Percentiles rank a stretch among this genome's conserved stretches.
These are phyloP conservation scores for Aurelia sp. DNA, from an alignment of 30 jellyfish, hydroid and myxozoan species.

Conservation along the genomic window DNA sequence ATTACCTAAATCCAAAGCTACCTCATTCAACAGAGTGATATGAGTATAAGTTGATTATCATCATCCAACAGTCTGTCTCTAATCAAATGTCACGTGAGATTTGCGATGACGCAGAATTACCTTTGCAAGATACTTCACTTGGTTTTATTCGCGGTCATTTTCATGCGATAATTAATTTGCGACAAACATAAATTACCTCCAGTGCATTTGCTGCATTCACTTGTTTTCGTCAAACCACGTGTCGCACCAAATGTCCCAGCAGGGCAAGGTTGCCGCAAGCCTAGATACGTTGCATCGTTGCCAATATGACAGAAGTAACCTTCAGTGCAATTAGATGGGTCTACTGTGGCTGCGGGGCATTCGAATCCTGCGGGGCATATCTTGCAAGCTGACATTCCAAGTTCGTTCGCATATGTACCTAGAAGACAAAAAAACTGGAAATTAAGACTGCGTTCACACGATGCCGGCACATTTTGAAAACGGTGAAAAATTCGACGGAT, in stretches of 20 bases:
- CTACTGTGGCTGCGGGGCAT: constrained; percentile 76
- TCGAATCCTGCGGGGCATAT: constrained; percentile 98
- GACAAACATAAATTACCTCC: constrained; percentile 49
- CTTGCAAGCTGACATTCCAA: constrained; percentile 77
- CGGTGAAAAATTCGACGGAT: too few relatives aligned
- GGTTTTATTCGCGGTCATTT: too few relatives aligned
- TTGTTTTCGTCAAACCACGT: constrained; percentile 43
- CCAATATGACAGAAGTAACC: constrained; percentile 97
- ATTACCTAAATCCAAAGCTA: too few relatives aligned
- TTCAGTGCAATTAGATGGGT: constrained; percentile 88
- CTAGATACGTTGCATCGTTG: constrained; percentile 59
- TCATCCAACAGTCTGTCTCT: too few relatives aligned
- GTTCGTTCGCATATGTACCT: constrained; percentile 81
- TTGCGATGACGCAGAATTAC: too few relatives aligned
- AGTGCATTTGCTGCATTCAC: constrained; percentile 89
- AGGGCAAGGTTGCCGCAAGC: constrained; percentile 86
- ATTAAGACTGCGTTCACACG: too few relatives aligned
- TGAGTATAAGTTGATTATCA: too few relatives aligned
- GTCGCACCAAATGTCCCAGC: constrained; percentile 91
- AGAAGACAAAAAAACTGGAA: not conserved
- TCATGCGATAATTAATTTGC: too few relatives aligned
- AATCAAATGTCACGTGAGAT: too few relatives aligned
- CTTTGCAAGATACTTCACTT: too few relatives aligned
- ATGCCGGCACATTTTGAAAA: too few relatives aligned
- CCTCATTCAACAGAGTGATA: too few relatives aligned